Evolutionary conservation across 2,113 vertebrate genomes (phyloP).

Genomic region (Gymnorhina tibicen): DNA sequence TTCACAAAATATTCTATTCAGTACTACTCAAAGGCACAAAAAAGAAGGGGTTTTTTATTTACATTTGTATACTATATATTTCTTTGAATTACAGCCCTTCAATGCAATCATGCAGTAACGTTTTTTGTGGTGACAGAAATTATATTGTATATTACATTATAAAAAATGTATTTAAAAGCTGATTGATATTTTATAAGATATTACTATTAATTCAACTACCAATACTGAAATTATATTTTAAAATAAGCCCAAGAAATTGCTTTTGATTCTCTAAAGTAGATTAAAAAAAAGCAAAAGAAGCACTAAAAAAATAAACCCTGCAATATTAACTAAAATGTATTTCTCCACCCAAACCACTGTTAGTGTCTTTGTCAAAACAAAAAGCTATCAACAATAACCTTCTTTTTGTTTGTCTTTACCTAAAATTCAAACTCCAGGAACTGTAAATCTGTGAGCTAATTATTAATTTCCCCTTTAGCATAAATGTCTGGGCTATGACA

Average conservation of each 20-base stretch:
- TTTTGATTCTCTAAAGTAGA: background rate
- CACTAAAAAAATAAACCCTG: background rate
- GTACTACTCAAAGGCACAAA: background rate
- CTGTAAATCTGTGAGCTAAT: background rate
- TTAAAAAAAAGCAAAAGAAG: background rate
- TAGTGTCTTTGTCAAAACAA: background rate
- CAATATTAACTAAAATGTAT: background rate
- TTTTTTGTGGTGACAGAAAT: background rate
- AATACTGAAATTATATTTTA: background rate
- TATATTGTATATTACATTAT: background rate
- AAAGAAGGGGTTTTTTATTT: background rate
- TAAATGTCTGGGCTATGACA: background rate
- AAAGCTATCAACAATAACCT: background rate
- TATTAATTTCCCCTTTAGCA: background rate
- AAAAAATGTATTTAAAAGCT: background rate
- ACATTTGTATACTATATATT: background rate
- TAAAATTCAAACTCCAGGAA: background rate
- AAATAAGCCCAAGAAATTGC: background rate
- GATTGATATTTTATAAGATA: background rate
- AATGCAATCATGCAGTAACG: background rate
- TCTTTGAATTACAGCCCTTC: background rate
- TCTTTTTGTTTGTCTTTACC: background rate
- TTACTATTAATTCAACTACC: background rate
- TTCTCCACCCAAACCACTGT: background rate
- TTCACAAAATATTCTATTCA: background rate